Evolutionary conservation across 1,140 invertebrate genomes (phyloP).

Genomic region (Wasmannia auropunctata): DNA sequence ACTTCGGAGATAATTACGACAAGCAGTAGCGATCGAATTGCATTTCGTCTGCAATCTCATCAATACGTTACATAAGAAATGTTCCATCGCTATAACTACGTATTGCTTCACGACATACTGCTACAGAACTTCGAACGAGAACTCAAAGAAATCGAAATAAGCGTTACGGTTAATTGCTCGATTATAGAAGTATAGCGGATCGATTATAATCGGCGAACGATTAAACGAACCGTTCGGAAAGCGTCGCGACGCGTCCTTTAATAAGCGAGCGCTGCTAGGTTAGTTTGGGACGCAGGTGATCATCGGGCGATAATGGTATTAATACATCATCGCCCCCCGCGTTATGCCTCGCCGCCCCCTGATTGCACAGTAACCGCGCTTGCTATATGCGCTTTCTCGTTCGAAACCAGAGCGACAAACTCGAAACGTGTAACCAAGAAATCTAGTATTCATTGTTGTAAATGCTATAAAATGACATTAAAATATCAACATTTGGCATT

Average conservation of each 20-base stretch:
- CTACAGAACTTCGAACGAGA: background rate
- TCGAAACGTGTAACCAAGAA: constrained; percentile 14
- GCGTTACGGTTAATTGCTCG: background rate
- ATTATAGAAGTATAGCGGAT: constrained; percentile 3
- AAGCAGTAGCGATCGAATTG: background rate
- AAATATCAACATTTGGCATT: background rate
- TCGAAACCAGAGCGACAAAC: constrained; percentile 65
- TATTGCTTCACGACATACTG: too few relatives aligned
- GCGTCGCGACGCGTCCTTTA: constrained; percentile 60
- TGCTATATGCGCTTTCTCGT: constrained; percentile 73
- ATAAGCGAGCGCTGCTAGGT: constrained; percentile 65
- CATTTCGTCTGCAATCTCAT: background rate
- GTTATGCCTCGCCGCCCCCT: constrained; percentile 70
- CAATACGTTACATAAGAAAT: background rate
- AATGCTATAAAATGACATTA: background rate
- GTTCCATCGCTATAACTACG: background rate
- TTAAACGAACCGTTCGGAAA: constrained; percentile 63
- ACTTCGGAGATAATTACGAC: constrained; percentile 27
- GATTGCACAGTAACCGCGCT: constrained; percentile 72
- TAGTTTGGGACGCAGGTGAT: constrained; percentile 72
- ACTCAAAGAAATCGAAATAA: background rate
- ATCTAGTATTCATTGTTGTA: background rate
- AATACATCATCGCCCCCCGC: constrained; percentile 76
- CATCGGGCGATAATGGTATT: constrained; percentile 78
- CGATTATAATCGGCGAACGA: constrained; percentile 11